phyloP scores from a whole-genome alignment of 2,113 vertebrate species.

The Ciconia boyciana region DNA sequence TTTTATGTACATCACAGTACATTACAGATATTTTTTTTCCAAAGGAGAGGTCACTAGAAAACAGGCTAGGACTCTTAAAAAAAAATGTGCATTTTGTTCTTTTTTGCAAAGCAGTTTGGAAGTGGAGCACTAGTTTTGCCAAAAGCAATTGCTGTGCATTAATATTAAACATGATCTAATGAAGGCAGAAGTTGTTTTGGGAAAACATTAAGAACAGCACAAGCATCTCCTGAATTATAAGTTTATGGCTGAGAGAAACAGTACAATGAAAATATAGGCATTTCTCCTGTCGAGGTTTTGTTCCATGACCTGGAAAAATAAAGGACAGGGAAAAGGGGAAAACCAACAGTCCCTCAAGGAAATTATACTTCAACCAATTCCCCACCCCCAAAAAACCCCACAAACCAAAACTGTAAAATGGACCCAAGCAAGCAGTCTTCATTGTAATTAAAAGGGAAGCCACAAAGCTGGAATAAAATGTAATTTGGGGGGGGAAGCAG shows the following conservation, averaged over 20 bases:
- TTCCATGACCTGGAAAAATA: neutral
- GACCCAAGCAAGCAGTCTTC: neutral
- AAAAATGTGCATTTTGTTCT: neutral
- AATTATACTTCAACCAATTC: neutral
- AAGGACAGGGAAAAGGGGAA: neutral
- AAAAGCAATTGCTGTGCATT: conserved; percentile 67
- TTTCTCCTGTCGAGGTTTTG: conserved; percentile 1
- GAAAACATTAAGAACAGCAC: conserved; percentile 59
- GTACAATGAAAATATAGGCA: conserved; percentile 23
- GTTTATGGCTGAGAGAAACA: conserved; percentile 41
- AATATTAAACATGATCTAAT: conserved; percentile 70
- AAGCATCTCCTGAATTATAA: conserved; percentile 62
- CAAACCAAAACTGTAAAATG: neutral
- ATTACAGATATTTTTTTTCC: neutral
- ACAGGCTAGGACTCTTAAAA: neutral
- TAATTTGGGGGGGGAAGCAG: neutral
- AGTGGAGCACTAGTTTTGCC: conserved; percentile 59
- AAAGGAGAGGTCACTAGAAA: conserved; percentile 15
- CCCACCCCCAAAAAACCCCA: rapidly evolving
- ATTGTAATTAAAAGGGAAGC: neutral
- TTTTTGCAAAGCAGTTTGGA: conserved; percentile 24
- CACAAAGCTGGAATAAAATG: neutral
- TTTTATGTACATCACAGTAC: neutral
- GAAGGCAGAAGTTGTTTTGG: conserved; percentile 69
- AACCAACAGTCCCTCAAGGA: neutral